phyloP scores from a whole-genome alignment of 2,888 invertebrate species.

The Lochmaea capreae region DNA sequence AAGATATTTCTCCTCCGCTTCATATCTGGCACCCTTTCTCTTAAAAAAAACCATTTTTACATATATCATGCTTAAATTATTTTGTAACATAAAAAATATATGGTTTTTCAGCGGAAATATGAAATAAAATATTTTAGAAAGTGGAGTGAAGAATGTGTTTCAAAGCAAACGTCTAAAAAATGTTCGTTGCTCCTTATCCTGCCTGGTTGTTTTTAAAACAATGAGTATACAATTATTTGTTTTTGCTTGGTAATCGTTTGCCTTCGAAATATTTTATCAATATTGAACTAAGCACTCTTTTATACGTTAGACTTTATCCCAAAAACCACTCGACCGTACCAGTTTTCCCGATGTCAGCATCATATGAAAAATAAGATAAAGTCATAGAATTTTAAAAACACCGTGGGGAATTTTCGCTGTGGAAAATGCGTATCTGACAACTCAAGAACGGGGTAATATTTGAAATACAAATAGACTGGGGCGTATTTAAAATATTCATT shows the following conservation, averaged over 20 bases:
- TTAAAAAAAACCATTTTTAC: neutral
- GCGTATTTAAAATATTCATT: conserved; percentile 20
- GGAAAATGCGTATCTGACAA: conserved; percentile 53
- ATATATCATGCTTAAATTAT: neutral
- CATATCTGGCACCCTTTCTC: neutral
- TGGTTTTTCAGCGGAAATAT: neutral
- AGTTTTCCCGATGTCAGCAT: conserved; percentile 39
- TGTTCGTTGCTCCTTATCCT: no score
- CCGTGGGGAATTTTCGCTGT: conserved; percentile 51
- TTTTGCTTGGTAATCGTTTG: no score
- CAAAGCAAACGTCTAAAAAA: neutral
- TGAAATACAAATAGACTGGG: conserved; percentile 56
- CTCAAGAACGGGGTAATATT: conserved; percentile 55
- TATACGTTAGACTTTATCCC: no score
- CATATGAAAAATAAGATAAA: conserved; percentile 56
- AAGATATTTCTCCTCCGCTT: neutral
- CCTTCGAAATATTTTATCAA: neutral
- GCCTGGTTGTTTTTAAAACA: neutral
- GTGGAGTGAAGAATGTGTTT: neutral
- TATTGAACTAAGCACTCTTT: neutral
- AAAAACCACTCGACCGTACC: neutral
- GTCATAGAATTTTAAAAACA: conserved; percentile 54
- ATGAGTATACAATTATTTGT: no score
- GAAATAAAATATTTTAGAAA: neutral
- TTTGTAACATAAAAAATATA: neutral